These are phyloP conservation scores for Unio pictorum DNA, from an alignment of 2,888 invertebrate species.

Conservation along the genomic window DNA sequence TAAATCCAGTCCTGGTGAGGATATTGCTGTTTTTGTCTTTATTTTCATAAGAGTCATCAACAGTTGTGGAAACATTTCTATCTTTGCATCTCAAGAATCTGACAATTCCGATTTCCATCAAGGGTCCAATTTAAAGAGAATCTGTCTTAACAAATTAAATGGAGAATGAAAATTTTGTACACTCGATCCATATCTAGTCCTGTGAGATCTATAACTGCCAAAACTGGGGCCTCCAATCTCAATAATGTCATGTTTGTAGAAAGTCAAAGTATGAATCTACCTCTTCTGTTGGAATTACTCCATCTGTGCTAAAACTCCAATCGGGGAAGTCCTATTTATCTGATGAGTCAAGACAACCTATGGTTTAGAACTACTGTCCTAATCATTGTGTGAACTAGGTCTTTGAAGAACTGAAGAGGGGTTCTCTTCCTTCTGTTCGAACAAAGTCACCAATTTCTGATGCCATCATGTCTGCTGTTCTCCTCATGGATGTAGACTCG, in stretches of 20 bases:
- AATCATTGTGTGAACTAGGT: constrained; percentile 2
- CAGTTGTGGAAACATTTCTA: constrained; percentile 14
- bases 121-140: constrained; percentile 31
- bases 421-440: constrained; percentile 34
- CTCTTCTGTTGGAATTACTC: constrained; percentile 61
- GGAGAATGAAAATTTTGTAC: constrained; percentile 15
- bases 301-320: constrained; percentile 62
- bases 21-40: constrained; percentile 23
- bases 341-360: background rate
- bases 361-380: constrained; percentile 1
- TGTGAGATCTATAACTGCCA: constrained; percentile 19
- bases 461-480: constrained; percentile 5
- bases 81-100: constrained; percentile 10
- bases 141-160: constrained; percentile 29
- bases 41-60: constrained; percentile 24
- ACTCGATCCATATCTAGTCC: constrained; percentile 5
- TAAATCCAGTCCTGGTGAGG: constrained; percentile 12
- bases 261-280: constrained; percentile 65
- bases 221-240: constrained; percentile 13
- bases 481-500: constrained; percentile 8
- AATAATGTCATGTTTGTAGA: constrained; percentile 10
- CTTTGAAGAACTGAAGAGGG: constrained; percentile 11
- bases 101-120: constrained; percentile 15
- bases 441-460: constrained; percentile 34
- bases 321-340: constrained; percentile 39